These are phyloP conservation scores for Tetanocera ferruginea DNA, from an alignment of 2,888 invertebrate species.

Conservation along the genomic window DNA sequence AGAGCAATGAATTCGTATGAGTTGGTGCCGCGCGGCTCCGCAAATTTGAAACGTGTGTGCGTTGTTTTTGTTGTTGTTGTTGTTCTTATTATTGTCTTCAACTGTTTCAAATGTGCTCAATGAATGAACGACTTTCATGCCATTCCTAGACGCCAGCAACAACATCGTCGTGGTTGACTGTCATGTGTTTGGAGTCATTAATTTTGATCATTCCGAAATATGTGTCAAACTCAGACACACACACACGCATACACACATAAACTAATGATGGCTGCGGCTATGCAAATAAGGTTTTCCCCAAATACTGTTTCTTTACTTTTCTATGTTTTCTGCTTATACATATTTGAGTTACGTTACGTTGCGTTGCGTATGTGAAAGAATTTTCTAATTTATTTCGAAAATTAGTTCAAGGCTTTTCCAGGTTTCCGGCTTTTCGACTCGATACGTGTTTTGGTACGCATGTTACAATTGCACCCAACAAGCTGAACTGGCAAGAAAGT, in stretches of 20 bases:
- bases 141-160: constrained; percentile 27
- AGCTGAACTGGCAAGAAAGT: constrained; percentile 52
- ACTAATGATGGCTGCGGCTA: neutral
- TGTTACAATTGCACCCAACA: neutral
- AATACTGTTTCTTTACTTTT: constrained; percentile 24
- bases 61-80: neutral
- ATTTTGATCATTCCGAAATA: constrained; percentile 62
- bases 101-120: neutral
- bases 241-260: neutral
- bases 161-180: constrained; percentile 4
- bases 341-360: constrained; percentile 47
- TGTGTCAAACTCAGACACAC: constrained; percentile 56
- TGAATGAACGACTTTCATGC: constrained; percentile 37
- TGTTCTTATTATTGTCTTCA: neutral
- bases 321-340: constrained; percentile 27
- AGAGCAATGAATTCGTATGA: neutral
- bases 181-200: constrained; percentile 59
- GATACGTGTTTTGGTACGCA: constrained; percentile 6
- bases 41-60: neutral
- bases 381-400: constrained; percentile 68
- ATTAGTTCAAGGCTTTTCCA: constrained; percentile 65
- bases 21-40: neutral
- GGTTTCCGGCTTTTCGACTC: constrained; percentile 36
- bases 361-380: constrained; percentile 58
- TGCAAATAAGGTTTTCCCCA: constrained; percentile 59